These are phyloP conservation scores for Oligia strigilis DNA, from an alignment of 2,888 invertebrate species.

Conservation along the genomic window DNA sequence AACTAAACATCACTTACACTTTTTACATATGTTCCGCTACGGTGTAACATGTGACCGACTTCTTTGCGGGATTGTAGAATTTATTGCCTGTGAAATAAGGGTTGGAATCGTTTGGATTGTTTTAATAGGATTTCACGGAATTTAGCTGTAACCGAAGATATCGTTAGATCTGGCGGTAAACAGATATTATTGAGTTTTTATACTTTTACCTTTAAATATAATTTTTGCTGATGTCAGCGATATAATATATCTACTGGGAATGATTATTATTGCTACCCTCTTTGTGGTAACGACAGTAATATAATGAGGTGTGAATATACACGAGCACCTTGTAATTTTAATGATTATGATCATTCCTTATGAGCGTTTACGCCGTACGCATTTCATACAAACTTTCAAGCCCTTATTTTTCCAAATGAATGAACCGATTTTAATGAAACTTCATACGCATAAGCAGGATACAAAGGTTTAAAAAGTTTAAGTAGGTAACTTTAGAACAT, in stretches of 20 bases:
- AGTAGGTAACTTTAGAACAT: no score
- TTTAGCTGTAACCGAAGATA: constrained; percentile 54
- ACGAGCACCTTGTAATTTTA: not conserved
- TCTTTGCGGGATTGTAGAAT: constrained; percentile 44
- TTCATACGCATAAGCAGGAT: no score
- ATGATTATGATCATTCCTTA: not conserved
- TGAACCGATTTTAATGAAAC: no score
- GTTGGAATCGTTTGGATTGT: constrained; percentile 30
- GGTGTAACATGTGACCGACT: constrained; percentile 60
- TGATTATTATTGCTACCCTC: constrained; percentile 39
- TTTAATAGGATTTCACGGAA: constrained; percentile 56
- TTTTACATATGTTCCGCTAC: constrained; percentile 67
- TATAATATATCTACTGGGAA: constrained; percentile 6
- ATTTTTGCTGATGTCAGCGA: constrained; percentile 14
- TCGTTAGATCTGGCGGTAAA: constrained; percentile 58
- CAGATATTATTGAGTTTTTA: constrained; percentile 56
- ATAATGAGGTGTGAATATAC: constrained; percentile 18
- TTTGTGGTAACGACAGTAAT: constrained; percentile 7
- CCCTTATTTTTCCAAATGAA: no score
- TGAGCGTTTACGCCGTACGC: no score
- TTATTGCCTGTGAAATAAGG: constrained; percentile 28
- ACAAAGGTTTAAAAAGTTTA: no score
- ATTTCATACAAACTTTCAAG: no score
- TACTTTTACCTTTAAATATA: constrained; percentile 32
- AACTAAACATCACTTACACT: constrained; percentile 69